A percentile compares a stretch with the other conserved stretches of the same genome.
Evolutionary conservation across 2,888 invertebrate species (phyloP).

Genomic region (Petrophora chlorosata): DNA sequence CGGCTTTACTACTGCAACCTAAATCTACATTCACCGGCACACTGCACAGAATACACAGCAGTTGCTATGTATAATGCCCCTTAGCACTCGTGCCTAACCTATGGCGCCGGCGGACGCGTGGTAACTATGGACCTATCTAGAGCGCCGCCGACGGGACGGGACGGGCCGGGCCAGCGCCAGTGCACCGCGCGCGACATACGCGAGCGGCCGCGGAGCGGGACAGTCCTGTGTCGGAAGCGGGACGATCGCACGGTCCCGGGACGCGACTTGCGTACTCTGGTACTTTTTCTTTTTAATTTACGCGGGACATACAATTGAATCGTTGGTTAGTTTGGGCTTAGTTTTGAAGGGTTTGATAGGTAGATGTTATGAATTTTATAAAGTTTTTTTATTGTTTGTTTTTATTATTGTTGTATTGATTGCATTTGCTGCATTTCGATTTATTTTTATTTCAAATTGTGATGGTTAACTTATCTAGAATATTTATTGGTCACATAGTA

Average conservation of each 20-base stretch:
- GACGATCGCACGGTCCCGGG: slow-evolving; percentile 39
- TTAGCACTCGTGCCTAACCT: neutral
- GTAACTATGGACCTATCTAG: slow-evolving; percentile 14
- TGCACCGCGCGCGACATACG: slow-evolving; percentile 76
- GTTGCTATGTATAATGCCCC: slow-evolving; percentile 7
- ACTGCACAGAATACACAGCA: slow-evolving; percentile 4
- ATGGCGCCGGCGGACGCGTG: neutral
- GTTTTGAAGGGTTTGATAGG: too few relatives aligned
- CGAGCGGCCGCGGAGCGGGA: slow-evolving; percentile 64
- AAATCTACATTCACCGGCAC: neutral
- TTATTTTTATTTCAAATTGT: slow-evolving; percentile 1
- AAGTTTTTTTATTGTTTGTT: slow-evolving; percentile 4
- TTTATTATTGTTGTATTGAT: neutral
- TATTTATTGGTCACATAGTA: too few relatives aligned
- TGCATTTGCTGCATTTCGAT: neutral
- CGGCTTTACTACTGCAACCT: neutral
- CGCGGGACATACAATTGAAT: neutral
- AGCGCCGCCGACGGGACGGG: slow-evolving; percentile 17
- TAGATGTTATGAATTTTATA: neutral
- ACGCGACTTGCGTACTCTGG: slow-evolving; percentile 37
- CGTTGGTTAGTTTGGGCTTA: neutral
- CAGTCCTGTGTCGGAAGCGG: slow-evolving; percentile 33
- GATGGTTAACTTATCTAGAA: too few relatives aligned
- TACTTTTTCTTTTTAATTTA: slow-evolving; percentile 45
- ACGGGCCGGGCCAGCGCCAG: slow-evolving; percentile 47